phyloP scores from a whole-genome alignment of 2,113 vertebrate genomes.

The Abramis brama region DNA sequence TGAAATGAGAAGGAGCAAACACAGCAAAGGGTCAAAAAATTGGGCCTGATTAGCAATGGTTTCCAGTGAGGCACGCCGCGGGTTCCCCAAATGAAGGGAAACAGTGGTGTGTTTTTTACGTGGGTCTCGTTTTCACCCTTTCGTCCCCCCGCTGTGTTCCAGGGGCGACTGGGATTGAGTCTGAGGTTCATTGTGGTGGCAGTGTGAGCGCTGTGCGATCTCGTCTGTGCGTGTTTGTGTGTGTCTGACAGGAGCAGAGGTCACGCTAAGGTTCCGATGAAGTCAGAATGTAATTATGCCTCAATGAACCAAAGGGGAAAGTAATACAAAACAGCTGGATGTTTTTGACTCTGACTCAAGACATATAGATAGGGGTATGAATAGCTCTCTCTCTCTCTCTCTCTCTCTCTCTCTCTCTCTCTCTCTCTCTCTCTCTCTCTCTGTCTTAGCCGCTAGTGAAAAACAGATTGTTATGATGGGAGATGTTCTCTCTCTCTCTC shows the following conservation, averaged over 20 bases:
- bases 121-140: conserved; percentile 35
- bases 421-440: conserved; percentile 35
- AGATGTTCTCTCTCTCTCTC: not conserved
- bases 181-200: conserved; percentile 74
- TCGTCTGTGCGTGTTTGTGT: conserved; percentile 70
- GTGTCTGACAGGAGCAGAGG: conserved; percentile 75
- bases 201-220: conserved; percentile 71
- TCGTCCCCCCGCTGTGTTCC: conserved; percentile 63
- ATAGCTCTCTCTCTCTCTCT: conserved; percentile 49
- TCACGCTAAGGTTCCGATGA: conserved; percentile 82
- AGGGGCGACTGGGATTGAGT: conserved; percentile 75
- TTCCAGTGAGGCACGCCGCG: conserved; percentile 70
- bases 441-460: not conserved
- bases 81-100: conserved; percentile 33
- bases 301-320: conserved; percentile 82
- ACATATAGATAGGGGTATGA: conserved; percentile 77
- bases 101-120: conserved; percentile 13
- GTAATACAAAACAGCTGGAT: conserved; percentile 82
- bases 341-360: conserved; percentile 72
- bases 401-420: conserved; percentile 31
- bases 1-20: conserved; percentile 58
- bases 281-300: conserved; percentile 85
- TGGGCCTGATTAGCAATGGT: conserved; percentile 74
- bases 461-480: conserved; percentile 9
- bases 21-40: conserved; percentile 67